Evolutionary conservation across 2,888 invertebrate genomes (phyloP), one percentile per base, ranked within the genome.

Genomic region (Harpalus rubripes): DNA sequence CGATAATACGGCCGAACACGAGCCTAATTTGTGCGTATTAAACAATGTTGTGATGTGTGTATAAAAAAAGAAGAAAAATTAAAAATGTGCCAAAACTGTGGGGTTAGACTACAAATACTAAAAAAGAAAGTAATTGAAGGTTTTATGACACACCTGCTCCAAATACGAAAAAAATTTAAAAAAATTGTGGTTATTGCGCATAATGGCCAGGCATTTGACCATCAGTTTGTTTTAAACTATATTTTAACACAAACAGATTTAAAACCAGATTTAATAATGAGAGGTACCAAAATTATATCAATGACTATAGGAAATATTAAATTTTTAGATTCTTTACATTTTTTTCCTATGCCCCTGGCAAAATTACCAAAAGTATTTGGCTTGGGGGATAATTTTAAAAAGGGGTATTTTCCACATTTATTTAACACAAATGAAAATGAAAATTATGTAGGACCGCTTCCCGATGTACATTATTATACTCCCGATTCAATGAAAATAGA

Each of bases 271-370:
- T n/a, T n/a, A n/a, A n/a, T n/a, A n/a, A n/a, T n/a, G n/a, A n/a
- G n/a, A n/a, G n/a, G n/a, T n/a, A n/a, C n/a, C n/a, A n/a, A n/a
- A n/a, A n/a, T n/a, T n/a, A n/a, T n/a, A n/a, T n/a, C n/a, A n/a
- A n/a, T n/a, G n/a, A n/a, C n/a, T n/a, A n/a, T n/a, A n/a, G n/a
- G n/a, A n/a, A n/a, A n/a, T n/a, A n/a, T n/a, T n/a, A n/a, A n/a
- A 56, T 88, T 88, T 86, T 85, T 88, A 22, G 87, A 88, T 63
- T 87, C 87, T 74, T 65, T 88, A 4, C 88, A 88, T 86, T 89
- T 88, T 84, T 87, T 89, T 59, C 88, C 87, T 7, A 88, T 88
- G 88, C 78, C 86, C 22, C 83, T 88, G 7, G 52, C 85, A 1
- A 84, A 81, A 32, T 41, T 89, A 7, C 88, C 88, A 3, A 88